phyloP scores from a whole-genome alignment of 37 sponge, comb jelly and placozoan genomes.

The Halichondria panicea region DNA sequence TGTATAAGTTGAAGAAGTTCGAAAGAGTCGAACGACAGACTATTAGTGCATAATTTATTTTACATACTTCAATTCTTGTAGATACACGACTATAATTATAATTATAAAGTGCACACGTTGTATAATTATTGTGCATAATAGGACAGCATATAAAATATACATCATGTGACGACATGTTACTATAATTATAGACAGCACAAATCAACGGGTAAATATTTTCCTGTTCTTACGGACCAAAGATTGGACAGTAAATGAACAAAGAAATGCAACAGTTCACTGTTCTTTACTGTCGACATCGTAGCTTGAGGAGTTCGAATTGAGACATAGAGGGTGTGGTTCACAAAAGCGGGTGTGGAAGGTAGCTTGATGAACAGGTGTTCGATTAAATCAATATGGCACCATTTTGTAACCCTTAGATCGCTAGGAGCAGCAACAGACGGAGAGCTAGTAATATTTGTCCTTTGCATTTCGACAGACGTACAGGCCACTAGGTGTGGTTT shows the following conservation, averaged over 20 bases:
- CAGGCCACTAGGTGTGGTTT: slow-evolving; percentile 39
- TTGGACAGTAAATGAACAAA: slow-evolving; percentile 9
- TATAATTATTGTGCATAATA: too few relatives aligned
- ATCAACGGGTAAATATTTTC: background rate
- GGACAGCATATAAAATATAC: too few relatives aligned
- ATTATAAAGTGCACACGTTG: too few relatives aligned
- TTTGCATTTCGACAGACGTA: slow-evolving; percentile 13
- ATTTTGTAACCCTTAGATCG: slow-evolving; percentile 20
- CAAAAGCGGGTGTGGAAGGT: background rate
- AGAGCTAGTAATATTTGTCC: background rate
- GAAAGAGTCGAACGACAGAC: too few relatives aligned
- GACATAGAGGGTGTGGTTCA: background rate
- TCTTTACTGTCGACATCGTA: background rate
- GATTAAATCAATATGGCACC: slow-evolving; percentile 26
- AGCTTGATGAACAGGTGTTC: slow-evolving; percentile 3
- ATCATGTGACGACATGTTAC: too few relatives aligned
- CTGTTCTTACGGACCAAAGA: slow-evolving; percentile 23
- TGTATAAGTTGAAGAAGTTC: too few relatives aligned
- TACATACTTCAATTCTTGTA: too few relatives aligned
- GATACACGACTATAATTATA: too few relatives aligned
- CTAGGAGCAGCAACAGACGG: slow-evolving; percentile 3
- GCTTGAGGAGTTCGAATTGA: background rate
- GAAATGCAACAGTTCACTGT: background rate
- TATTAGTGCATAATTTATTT: too few relatives aligned
- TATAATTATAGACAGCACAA: too few relatives aligned